Evolutionary conservation across 2,888 invertebrate species (phyloP), one percentile per base, ranked within the genome.

Genomic region (Epicampocera succincta): DNA sequence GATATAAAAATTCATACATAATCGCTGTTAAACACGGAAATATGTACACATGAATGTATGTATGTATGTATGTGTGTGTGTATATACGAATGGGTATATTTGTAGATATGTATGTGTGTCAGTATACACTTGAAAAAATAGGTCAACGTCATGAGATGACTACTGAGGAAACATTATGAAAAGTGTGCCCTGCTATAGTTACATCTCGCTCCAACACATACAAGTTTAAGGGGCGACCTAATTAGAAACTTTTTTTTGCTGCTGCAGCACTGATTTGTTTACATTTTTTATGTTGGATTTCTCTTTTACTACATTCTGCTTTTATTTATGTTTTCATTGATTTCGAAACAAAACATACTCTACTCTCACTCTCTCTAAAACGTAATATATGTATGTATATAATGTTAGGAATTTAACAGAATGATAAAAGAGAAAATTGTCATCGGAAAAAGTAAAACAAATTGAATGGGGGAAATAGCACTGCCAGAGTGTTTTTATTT

Each of bases 131-230:
- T 3, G 19, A 13, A 52, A 46, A 82, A 52, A 60, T 82, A 78
- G 81, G 81, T 82, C 78, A 82, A n/a, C 50, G 8, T 29, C n/a
- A 78, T 46, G 78, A 69, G 77, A 68, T 72, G 58, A 12, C 52
- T 40, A 65, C 15, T 74, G 25, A 71, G n/a, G 5, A 48, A 69
- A 52, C 42, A 15, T 12, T 19, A 66, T 17, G 12, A 9, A 29
- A 46, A 15, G 11, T 11, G 19, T 3, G 29, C 17, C 54, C 40
- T 65, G 21, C 44, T 74, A 77, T 46, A n/a, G n/a, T n/a, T n/a
- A 19, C 48, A 66, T 82, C 79, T 38, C 48, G 11, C 48, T 78
- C 79, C 75, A 60, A 25, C 82, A 61, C 71, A 48, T n/a, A 48
- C 11, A 61, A 25, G 8, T 38, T 74, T 56, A 54, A 33, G 15